Conservation (phyloP, 2,113 vertebrate genomes). For the Pterophyllum scalare region DNA sequence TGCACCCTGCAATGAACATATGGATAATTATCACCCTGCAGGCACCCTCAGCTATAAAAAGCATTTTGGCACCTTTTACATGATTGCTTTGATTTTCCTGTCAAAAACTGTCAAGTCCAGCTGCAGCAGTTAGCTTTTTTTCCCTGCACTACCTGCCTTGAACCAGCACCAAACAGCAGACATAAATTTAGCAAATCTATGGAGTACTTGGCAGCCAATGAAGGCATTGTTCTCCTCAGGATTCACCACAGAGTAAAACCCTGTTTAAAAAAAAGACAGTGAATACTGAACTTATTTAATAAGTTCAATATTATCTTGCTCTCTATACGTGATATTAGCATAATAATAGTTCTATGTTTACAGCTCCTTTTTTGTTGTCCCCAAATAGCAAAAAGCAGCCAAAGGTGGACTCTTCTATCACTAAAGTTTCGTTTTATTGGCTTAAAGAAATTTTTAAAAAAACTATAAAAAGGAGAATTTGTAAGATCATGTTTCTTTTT, state of each 20-base stretch:
- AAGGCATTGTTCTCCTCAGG: neutral
- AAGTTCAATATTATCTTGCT: neutral
- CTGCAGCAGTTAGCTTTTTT: neutral
- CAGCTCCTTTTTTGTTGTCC: neutral
- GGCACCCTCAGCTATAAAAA: neutral
- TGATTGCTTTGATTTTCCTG: slow-evolving; percentile 4
- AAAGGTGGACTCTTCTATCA: neutral
- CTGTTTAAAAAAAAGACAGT: neutral
- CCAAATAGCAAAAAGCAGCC: neutral
- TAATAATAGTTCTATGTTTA: neutral
- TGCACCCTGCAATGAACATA: neutral
- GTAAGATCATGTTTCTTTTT: neutral
- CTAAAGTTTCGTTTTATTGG: neutral
- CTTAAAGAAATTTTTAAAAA: neutral
- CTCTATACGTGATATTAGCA: neutral
- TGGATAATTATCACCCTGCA: neutral
- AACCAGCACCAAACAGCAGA: neutral
- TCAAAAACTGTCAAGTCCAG: slow-evolving; percentile 10
- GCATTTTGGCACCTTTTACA: neutral
- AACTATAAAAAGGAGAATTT: neutral
- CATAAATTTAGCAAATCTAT: neutral
- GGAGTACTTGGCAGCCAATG: fast-evolving
- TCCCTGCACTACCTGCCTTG: neutral
- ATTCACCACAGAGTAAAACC: neutral
- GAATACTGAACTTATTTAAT: neutral